These are phyloP conservation scores for Anaspis maculata DNA, from an alignment of 2,888 invertebrate genomes.

Conservation along the genomic window DNA sequence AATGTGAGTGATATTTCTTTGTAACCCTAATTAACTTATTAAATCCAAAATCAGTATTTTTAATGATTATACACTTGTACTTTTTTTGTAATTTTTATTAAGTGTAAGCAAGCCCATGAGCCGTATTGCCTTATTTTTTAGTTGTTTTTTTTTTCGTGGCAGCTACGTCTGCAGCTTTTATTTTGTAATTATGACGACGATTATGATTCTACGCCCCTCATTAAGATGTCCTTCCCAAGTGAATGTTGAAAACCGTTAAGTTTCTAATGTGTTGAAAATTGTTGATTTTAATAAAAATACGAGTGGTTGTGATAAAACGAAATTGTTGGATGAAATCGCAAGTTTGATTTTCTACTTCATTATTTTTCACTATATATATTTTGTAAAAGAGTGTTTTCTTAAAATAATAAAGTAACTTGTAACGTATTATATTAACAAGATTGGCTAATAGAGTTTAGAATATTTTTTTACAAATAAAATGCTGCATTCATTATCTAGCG, in stretches of 20 bases:
- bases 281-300: conserved; percentile 11
- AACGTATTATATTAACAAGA: conserved; percentile 35
- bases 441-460: conserved; percentile 57
- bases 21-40: conserved; percentile 32
- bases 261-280: conserved; percentile 9
- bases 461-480: conserved; percentile 63
- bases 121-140: conserved; percentile 15
- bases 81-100: conserved; percentile 14
- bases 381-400: conserved; percentile 24
- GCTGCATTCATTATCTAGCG: conserved; percentile 35
- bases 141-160: conserved; percentile 21
- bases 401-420: conserved; percentile 15
- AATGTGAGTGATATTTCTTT: conserved; percentile 22
- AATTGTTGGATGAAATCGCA: conserved; percentile 15
- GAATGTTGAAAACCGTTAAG: conserved; percentile 11
- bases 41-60: conserved; percentile 41
- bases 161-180: conserved; percentile 26
- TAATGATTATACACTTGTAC: conserved; percentile 21
- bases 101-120: conserved; percentile 10
- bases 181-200: no score
- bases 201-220: no score
- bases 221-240: no score
- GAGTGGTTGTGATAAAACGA: conserved; percentile 29
- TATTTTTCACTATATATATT: conserved; percentile 18
- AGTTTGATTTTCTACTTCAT: conserved; percentile 20